Percentiles rank a stretch among this genome's conserved stretches.
phyloP scores from a whole-genome alignment of 1,140 invertebrate genomes.

The Macrocentrus cingulum region DNA sequence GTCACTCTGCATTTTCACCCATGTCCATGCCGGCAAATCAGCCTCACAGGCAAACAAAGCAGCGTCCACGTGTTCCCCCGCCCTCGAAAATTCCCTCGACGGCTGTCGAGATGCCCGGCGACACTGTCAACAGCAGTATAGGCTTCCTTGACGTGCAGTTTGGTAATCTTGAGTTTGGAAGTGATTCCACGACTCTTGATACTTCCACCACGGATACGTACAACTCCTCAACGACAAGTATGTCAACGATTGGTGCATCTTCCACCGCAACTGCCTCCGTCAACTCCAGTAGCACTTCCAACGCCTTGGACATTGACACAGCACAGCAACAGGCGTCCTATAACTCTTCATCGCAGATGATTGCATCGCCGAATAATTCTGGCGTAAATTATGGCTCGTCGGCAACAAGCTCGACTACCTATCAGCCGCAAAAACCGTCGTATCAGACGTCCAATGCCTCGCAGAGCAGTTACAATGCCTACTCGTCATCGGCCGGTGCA shows the following conservation, averaged over 20 bases:
- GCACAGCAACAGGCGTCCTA: slow-evolving; percentile 38
- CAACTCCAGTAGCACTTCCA: slow-evolving; percentile 46
- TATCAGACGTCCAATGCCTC: slow-evolving; percentile 47
- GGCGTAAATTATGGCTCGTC: slow-evolving; percentile 21
- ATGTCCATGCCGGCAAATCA: slow-evolving; percentile 47
- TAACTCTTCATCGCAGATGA: slow-evolving; percentile 49
- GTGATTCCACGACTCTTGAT: slow-evolving; percentile 65
- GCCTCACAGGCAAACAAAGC: slow-evolving; percentile 67
- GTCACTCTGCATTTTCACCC: slow-evolving; percentile 53
- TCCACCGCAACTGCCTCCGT: slow-evolving; percentile 41
- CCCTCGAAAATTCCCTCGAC: slow-evolving; percentile 92
- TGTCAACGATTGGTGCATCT: slow-evolving; percentile 47
- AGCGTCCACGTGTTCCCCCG: slow-evolving; percentile 82
- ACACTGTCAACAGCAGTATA: slow-evolving; percentile 71
- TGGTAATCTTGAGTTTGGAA: slow-evolving; percentile 85
- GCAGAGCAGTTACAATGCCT: slow-evolving; percentile 48
- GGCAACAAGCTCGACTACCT: slow-evolving; percentile 40
- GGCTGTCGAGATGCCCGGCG: slow-evolving; percentile 94
- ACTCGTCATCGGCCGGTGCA: slow-evolving; percentile 47
- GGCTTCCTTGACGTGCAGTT: slow-evolving; percentile 90
- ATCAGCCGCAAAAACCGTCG: slow-evolving; percentile 50
- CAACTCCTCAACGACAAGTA: slow-evolving; percentile 25
- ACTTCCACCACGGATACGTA: slow-evolving; percentile 40
- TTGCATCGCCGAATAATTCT: slow-evolving; percentile 33
- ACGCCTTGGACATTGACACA: slow-evolving; percentile 50